Evolutionary conservation across 1,140 invertebrate genomes (phyloP).

Genomic region (Papilio xuthus): DNA sequence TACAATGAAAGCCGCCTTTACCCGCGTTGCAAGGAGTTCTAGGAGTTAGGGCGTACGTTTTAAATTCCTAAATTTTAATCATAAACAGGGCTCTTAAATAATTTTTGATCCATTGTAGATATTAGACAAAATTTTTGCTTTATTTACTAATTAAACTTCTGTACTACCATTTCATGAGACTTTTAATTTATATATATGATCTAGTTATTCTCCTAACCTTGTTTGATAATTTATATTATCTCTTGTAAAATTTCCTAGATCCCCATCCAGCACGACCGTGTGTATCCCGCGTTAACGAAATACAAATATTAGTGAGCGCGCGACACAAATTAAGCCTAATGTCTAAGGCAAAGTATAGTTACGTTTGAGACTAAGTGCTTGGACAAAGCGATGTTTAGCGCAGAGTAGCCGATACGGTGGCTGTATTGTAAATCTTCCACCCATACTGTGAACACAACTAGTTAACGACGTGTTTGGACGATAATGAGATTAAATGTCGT

Average conservation of each 20-base stretch:
- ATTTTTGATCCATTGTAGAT: no score
- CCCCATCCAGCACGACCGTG: slow-evolving; percentile 39
- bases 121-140: no score
- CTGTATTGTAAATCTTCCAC: background rate
- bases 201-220: no score
- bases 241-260: slow-evolving; percentile 28
- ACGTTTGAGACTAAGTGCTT: slow-evolving; percentile 77
- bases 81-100: no score
- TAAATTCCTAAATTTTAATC: no score
- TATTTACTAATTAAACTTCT: no score
- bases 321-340: slow-evolving; percentile 80
- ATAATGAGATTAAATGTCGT: slow-evolving; percentile 13
- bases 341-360: slow-evolving; percentile 75
- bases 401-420: slow-evolving; percentile 41
- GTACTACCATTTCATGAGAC: no score
- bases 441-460: slow-evolving; percentile 20
- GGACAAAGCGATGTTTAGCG: slow-evolving; percentile 69
- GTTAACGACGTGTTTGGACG: slow-evolving; percentile 18
- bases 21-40: no score
- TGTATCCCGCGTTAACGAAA: slow-evolving; percentile 75
- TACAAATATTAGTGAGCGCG: slow-evolving; percentile 73
- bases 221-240: slow-evolving; percentile 1
- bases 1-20: no score
- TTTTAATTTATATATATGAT: no score
- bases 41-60: no score